These are phyloP conservation scores for Desoria tigrina DNA, from an alignment of 2,888 invertebrate species.

Conservation along the genomic window DNA sequence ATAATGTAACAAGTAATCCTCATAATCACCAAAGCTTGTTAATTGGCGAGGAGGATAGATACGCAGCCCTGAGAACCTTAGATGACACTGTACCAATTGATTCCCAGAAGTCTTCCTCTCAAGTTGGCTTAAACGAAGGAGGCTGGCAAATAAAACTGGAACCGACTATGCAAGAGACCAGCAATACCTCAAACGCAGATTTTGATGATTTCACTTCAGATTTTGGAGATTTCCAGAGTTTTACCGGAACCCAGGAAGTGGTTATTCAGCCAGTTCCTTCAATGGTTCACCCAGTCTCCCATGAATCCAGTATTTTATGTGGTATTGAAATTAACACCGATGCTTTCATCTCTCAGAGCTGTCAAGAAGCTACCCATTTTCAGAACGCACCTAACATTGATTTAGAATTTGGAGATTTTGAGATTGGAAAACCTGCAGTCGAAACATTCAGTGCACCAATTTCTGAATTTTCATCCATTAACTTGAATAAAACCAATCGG, in stretches of 20 bases:
- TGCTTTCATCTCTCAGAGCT: too few species aligned
- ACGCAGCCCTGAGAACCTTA: constrained; percentile 59
- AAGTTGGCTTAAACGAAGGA: too few species aligned
- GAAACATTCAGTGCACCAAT: constrained; percentile 1
- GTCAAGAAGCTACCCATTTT: too few species aligned
- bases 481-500: too few species aligned
- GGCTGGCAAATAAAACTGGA: background rate
- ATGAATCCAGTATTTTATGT: too few species aligned
- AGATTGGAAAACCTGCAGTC: constrained; percentile 36
- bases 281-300: background rate
- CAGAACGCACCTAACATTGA: too few species aligned
- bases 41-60: constrained; percentile 58
- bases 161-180: background rate
- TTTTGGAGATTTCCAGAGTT: constrained; percentile 52
- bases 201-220: constrained; percentile 25
- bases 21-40: constrained; percentile 30
- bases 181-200: background rate
- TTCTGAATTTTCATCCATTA: too few species aligned
- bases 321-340: too few species aligned
- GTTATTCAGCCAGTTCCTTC: background rate
- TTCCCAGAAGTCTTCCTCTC: background rate
- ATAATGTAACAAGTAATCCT: background rate
- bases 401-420: constrained; percentile 50
- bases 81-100: background rate
- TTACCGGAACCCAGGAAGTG: constrained; percentile 23